Evolutionary conservation across 2,113 vertebrate genomes (phyloP), one percentile per base, ranked within the genome.

Genomic region (Centropus unirufus): DNA sequence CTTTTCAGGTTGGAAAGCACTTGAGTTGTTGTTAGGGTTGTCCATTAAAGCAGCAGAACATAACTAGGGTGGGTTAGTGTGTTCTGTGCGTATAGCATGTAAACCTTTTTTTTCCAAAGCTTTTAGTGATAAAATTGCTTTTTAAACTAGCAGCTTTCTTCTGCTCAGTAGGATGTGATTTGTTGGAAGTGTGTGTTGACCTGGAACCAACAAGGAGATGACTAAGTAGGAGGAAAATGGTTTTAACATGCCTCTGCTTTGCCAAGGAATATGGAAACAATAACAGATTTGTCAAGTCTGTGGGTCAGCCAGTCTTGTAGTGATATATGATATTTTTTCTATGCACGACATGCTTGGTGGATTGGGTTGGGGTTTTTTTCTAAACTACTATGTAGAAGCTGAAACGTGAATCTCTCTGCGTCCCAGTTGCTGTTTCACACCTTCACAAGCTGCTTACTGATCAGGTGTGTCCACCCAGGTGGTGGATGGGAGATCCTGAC

Each of bases 221-320:
- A 97, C 94, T 96, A 95, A 92, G 86, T 81, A 93, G 91, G 77
- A 92, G 87, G 89, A 87, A 91, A 95, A 96, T 94, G 87, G 77
- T 93, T 96, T 95, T 96, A 96, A 93, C 91, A 66, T 92, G 87
- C 84, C 74, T 92, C 54, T 82, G 66, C 87, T 82, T 91, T 97
- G 94, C 94, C 87, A 96, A 87, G 74, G 81, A 89, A 58, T 95
- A 92, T 91, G 94, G 95, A 95, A 97, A 93, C 87, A 96, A 95
- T 93, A 93, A 93, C 70, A 87, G 89, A 96, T 95, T 91, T 91
- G 91, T 96, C 74, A 85, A 87, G 87, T 73, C 87, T 58, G 58
- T 95, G 81, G 94, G 58, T 95, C 87, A 93, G 69, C 91, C 26
- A 84, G 81, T 58, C 66, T 92, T 79, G 80, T 87, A 91, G 89